Conservation (phyloP, 1,140 invertebrate species). For the Drosophila azteca region DNA sequence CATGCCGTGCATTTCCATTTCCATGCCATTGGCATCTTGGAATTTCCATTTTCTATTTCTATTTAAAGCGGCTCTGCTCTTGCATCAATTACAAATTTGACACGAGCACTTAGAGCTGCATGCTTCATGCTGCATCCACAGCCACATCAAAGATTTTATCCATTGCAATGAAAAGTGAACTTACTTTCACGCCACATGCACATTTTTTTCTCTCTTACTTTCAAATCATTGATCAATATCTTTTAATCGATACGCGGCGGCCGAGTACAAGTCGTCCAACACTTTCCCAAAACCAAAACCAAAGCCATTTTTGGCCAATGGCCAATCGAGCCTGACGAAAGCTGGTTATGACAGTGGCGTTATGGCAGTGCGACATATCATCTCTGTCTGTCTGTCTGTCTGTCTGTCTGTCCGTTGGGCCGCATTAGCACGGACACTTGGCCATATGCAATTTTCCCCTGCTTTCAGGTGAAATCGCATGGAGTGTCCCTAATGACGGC, state of each 20-base stretch:
- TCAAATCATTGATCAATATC: slow-evolving; percentile 78
- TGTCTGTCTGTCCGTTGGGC: slow-evolving; percentile 34
- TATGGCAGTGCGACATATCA: slow-evolving; percentile 7
- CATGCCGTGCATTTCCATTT: background rate
- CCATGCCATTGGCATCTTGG: slow-evolving; percentile 8
- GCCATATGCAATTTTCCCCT: slow-evolving; percentile 24
- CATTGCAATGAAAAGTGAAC: slow-evolving; percentile 71
- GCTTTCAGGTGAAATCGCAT: slow-evolving; percentile 58
- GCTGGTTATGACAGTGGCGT: slow-evolving; percentile 41
- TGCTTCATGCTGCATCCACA: slow-evolving; percentile 23
- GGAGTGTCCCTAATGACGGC: slow-evolving; percentile 63
- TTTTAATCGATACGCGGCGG: slow-evolving; percentile 53
- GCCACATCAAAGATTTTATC: slow-evolving; percentile 22
- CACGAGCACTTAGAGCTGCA: slow-evolving; percentile 56
- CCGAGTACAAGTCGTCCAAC: slow-evolving; percentile 52
- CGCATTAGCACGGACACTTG: slow-evolving; percentile 26
- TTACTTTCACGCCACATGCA: slow-evolving; percentile 68
- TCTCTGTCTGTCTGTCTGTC: slow-evolving; percentile 28
- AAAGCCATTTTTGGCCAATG: slow-evolving; percentile 68
- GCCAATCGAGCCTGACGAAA: slow-evolving; percentile 22
- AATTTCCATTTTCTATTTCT: slow-evolving; percentile 20
- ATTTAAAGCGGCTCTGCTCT: slow-evolving; percentile 6
- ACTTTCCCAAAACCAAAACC: slow-evolving; percentile 69
- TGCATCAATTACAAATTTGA: slow-evolving; percentile 77
- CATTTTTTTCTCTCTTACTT: slow-evolving; percentile 58